phyloP scores from a whole-genome alignment of 2,797 vertebrate species.

The Otolemur crassicaudatus region DNA sequence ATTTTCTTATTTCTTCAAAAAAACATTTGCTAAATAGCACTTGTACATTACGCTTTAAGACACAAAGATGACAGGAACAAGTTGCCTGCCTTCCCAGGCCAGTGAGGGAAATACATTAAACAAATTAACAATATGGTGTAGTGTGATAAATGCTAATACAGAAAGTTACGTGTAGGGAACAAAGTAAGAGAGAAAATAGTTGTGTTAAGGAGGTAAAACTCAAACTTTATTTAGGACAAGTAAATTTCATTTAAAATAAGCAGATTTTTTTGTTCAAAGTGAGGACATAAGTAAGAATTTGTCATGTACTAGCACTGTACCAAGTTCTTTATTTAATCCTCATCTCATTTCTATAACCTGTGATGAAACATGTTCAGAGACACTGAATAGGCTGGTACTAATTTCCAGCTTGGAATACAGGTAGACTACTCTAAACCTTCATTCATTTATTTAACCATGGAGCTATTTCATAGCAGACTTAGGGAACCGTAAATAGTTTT shows the following conservation, averaged over 20 bases:
- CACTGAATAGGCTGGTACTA: neutral
- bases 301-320: neutral
- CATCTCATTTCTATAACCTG: neutral
- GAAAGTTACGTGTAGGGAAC: neutral
- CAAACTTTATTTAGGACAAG: neutral
- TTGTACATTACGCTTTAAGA: neutral
- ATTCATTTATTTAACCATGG: neutral
- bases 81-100: neutral
- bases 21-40: neutral
- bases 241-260: neutral
- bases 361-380: neutral
- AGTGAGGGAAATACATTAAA: neutral
- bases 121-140: neutral
- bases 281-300: neutral
- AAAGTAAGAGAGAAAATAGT: neutral
- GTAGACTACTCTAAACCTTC: neutral
- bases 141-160: neutral
- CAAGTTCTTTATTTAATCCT: neutral
- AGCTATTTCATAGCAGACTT: neutral
- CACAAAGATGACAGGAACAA: neutral
- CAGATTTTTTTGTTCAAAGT: neutral
- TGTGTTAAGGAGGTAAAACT: neutral
- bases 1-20: neutral
- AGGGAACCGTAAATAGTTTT: neutral
- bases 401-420: neutral